These are phyloP conservation scores for Gallinago nigripennis DNA, from an alignment of 2,797 vertebrate species.

Conservation along the genomic window DNA sequence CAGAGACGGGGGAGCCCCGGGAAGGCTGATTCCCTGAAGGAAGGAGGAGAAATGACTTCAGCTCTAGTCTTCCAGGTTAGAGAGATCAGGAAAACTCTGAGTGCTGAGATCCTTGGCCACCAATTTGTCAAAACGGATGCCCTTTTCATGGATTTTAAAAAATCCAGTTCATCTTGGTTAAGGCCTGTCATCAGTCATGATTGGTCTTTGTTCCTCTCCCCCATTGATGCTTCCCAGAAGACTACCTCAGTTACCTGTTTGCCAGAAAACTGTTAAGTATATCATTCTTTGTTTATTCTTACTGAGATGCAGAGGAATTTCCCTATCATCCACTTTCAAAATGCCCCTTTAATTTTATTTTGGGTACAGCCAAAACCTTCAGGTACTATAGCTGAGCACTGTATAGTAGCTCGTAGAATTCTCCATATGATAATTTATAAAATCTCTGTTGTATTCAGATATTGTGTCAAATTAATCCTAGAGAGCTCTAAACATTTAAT, in stretches of 20 bases:
- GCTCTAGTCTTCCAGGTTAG: not conserved
- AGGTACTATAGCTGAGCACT: not conserved
- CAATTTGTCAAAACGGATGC: not conserved
- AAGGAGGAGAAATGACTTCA: not conserved
- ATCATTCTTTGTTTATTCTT: not conserved
- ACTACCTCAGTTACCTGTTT: not conserved
- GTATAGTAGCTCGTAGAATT: not conserved
- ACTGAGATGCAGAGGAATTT: not conserved
- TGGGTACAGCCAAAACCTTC: not conserved
- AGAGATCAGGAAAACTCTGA: not conserved
- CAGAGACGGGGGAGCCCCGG: not conserved
- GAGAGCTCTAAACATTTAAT: not conserved
- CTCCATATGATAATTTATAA: not conserved
- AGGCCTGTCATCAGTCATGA: not conserved
- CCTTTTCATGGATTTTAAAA: not conserved
- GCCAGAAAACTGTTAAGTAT: not conserved
- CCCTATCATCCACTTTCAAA: not conserved
- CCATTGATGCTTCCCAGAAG: not conserved
- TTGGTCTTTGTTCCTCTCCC: not conserved
- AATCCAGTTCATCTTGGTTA: not conserved
- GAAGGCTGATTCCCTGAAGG: not conserved
- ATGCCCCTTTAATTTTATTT: not conserved
- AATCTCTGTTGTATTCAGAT: not conserved
- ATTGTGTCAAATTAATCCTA: not conserved
- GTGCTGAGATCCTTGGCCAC: not conserved